These are phyloP conservation scores for Panulirus ornatus DNA, from an alignment of 1,140 invertebrate species.

Conservation along the genomic window DNA sequence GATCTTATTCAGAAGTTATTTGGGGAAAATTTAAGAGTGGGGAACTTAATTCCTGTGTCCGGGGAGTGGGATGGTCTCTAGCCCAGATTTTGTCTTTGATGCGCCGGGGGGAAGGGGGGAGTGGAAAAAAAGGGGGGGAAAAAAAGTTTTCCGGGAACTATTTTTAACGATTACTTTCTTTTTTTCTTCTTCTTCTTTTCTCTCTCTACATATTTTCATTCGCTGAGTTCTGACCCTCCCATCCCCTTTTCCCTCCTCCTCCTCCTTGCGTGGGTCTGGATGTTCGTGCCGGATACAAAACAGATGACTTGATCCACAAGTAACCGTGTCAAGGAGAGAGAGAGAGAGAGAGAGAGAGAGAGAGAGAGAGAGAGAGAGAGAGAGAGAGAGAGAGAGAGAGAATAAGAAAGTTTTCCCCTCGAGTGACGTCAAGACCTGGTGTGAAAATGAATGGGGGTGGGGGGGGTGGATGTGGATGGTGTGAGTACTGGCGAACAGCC, in stretches of 20 bases:
- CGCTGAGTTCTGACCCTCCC: no score
- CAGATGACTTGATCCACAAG: no score
- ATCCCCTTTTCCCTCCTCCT: no score
- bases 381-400: not conserved
- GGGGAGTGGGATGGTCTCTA: no score
- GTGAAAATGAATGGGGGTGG: not conserved
- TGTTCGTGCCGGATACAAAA: no score
- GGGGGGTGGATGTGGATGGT: not conserved
- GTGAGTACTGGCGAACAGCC: not conserved
- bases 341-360: not conserved
- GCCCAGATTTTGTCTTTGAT: no score
- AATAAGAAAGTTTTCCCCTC: no score
- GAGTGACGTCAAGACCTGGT: not conserved
- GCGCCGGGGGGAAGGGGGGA: no score
- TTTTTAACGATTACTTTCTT: not conserved
- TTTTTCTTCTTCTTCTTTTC: not conserved
- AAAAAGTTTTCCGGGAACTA: not conserved
- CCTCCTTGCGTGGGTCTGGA: no score
- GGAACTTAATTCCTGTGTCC: not conserved
- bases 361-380: not conserved
- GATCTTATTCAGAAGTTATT: not conserved
- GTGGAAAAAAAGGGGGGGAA: not conserved
- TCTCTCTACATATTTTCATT: no score
- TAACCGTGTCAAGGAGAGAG: not conserved
- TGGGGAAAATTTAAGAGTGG: not conserved